Base-by-base conservation (phyloP, 2,888 invertebrate species). In the Nymphalis polychloros region DNA sequence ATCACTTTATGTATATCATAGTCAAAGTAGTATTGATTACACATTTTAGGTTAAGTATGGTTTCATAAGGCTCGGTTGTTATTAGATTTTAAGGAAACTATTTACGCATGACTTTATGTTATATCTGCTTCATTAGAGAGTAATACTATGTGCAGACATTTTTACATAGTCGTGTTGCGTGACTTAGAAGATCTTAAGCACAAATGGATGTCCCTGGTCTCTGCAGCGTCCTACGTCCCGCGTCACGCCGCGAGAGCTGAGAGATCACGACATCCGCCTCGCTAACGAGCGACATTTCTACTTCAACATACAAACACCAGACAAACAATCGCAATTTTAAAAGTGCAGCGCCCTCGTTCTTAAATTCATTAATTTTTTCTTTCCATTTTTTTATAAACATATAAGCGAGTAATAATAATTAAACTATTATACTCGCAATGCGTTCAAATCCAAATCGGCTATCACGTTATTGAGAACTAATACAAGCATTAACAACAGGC, bases 151-250 rank as follows among this genome's bases (percentile, higher is more conserved):
- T 62, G 62, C 48, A 19, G 35, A 61, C 55, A 55, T 61, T 60
- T 66, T 66, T 66, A 66, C 55, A 67, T 62, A 62, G 55, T 49
- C 35, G 57, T 49, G 64, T 60, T 59, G 52, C 65, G 60, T 65
- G 65, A 35, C 41, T 17, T 19, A 7, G 52, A 46, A 48, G 47
- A 41, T 55, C 53, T 61, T 52, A 53, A 31, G 20, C 65, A 7
- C 61, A 48, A 35, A 61, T 49, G 66, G 55, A 57, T 41, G 31
- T 48, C 55, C n/a, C n/a, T n/a, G n/a, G n/a, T n/a, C n/a, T n/a
- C n/a, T n/a, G n/a, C n/a, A n/a, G n/a, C 57, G 55, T 8, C 35
- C 46, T 10, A 4, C 41, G 10, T 13, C 41, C 41, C 41, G 41
- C 41, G 41, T 41, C 41, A 13, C 41, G 41, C 41, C 41, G 41